Conservation (phyloP, 2,888 invertebrate genomes). For the Altica lythri region DNA sequence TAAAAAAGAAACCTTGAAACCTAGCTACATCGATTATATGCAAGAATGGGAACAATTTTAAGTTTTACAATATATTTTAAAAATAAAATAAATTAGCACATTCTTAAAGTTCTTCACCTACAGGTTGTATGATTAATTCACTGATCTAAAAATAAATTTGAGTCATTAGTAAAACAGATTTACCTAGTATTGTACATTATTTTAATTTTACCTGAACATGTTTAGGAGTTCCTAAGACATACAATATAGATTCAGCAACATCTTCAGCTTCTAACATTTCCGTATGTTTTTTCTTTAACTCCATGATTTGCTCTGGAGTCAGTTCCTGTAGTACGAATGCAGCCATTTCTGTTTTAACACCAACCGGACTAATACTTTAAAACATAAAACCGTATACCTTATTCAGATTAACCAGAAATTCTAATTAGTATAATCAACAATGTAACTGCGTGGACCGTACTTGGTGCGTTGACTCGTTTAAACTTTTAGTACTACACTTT, state of each 20-base stretch:
- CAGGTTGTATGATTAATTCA: constrained; percentile 1
- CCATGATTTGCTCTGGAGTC: not conserved
- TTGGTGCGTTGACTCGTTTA: no score
- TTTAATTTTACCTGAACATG: constrained; percentile 40
- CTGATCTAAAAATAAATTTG: constrained; percentile 1
- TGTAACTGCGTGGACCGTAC: no score
- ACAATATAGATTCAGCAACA: constrained; percentile 40
- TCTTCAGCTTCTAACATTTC: constrained; percentile 34
- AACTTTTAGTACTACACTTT: no score
- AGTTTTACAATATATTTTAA: no score
- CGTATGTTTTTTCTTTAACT: not conserved
- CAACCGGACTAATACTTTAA: constrained; percentile 41
- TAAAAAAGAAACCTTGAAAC: no score
- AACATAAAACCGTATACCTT: constrained; percentile 1
- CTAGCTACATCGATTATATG: no score
- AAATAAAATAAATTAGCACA: no score
- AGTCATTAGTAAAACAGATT: not conserved
- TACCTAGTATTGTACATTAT: not conserved
- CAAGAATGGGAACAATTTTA: no score
- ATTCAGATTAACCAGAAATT: no score
- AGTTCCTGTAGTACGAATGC: not conserved
- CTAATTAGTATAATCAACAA: no score
- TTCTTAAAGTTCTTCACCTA: constrained; percentile 2
- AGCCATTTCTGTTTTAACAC: constrained; percentile 31
- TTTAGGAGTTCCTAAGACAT: constrained; percentile 41